Conservation (phyloP, 2,888 invertebrate genomes). For the Scrobipalpa atriplicella region DNA sequence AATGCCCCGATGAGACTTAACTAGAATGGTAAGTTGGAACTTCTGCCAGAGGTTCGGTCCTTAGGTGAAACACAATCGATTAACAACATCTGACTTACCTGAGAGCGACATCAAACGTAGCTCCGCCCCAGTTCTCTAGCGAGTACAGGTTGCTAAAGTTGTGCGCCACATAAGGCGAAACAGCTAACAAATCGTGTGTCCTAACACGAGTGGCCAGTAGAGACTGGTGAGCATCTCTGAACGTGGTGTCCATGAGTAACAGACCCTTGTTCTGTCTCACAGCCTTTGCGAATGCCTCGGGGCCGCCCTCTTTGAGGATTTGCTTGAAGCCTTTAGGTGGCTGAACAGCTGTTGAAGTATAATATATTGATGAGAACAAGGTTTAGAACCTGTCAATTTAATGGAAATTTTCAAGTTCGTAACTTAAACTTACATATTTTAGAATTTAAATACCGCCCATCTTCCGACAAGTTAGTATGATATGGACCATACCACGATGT, state of each 20-base stretch:
- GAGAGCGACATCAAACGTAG: constrained; percentile 98
- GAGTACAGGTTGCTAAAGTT: constrained; percentile 95
- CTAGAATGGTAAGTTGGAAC: background rate
- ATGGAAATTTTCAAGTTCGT: too few species aligned
- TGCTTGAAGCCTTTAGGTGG: constrained; percentile 94
- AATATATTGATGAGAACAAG: background rate
- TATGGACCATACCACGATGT: too few species aligned
- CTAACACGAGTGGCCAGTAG: constrained; percentile 97
- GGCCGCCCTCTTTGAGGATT: constrained; percentile 93
- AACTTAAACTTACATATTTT: too few species aligned
- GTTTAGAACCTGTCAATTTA: too few species aligned
- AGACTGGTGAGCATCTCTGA: constrained; percentile 99
- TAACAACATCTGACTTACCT: constrained; percentile 67
- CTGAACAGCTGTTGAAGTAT: constrained; percentile 73
- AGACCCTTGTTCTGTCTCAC: constrained; percentile 93
- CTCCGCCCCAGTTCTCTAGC: constrained; percentile 99
- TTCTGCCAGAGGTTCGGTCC: too few species aligned
- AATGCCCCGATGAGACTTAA: background rate
- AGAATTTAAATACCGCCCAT: too few species aligned
- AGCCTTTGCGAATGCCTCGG: constrained; percentile 97
- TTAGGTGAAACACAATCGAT: too few species aligned
- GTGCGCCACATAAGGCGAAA: constrained; percentile 97
- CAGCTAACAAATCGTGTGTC: constrained; percentile 94
- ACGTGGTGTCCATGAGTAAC: constrained; percentile 98
- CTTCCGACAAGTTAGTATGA: too few species aligned